A percentile compares a stretch with the other conserved stretches of the same genome.
Conservation (phyloP, 2,113 vertebrate genomes). For the Ranitomeya imitator region DNA sequence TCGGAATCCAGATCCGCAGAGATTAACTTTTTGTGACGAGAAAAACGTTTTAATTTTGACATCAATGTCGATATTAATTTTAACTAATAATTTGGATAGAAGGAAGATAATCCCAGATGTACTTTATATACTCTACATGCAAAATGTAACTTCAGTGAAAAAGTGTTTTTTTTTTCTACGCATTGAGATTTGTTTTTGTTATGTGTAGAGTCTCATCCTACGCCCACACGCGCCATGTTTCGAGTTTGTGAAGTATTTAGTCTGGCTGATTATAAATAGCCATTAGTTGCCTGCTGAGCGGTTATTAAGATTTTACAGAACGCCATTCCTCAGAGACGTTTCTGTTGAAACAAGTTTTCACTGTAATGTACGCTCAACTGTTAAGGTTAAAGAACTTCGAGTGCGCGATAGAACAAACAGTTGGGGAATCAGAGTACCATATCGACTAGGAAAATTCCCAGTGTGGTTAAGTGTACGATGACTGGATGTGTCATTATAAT, state of each 20-base stretch:
- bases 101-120: not conserved
- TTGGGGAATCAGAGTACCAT: not conserved
- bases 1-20: no score
- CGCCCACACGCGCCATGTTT: constrained; percentile 17
- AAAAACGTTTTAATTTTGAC: no score
- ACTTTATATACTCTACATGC: not conserved
- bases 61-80: no score
- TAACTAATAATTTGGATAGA: not conserved
- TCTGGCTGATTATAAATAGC: constrained; percentile 46
- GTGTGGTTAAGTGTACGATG: not conserved
- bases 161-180: not conserved
- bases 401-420: constrained; percentile 25
- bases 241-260: constrained; percentile 33
- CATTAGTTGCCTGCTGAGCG: constrained; percentile 42
- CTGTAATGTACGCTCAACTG: constrained; percentile 41
- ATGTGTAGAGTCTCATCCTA: not conserved
- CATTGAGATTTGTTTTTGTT: not conserved
- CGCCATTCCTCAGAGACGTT: constrained; percentile 33
- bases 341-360: constrained; percentile 45
- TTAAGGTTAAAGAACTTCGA: constrained; percentile 45
- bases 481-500: not conserved
- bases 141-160: not conserved
- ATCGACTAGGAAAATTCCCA: not conserved
- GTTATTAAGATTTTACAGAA: constrained; percentile 43
- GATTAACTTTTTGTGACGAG: no score